Evolutionary conservation across 2,888 invertebrate genomes (phyloP), one percentile per base, ranked within the genome.

Genomic region (Athetis lepigone): DNA sequence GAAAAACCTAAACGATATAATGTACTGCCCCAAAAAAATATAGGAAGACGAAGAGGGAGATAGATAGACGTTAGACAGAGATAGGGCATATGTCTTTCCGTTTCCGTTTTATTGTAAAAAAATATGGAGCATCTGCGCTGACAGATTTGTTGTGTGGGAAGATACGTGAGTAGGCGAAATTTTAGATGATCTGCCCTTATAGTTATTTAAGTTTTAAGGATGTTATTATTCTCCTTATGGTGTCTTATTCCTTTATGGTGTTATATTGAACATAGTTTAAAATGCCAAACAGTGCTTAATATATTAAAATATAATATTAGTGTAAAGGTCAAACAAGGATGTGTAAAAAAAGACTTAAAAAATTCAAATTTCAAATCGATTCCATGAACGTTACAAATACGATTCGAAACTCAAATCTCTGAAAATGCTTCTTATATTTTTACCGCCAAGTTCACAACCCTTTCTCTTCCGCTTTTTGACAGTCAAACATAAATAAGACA

Each of bases 71-170:
- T 65, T 77, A 84, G 85, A 91, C 70, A 25, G 87, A 83, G 89
- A 89, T 62, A 71, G 81, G 50, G 74, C 79, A 72, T 85, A 82
- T 89, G 88, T 90, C 91, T 92, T 93, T 93, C 94, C 93, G 93
- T 90, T 94, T 94, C 94, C 94, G 93, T 91, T 91, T 91, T 87
- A 83, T 92, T 90, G 86, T 89, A 88, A 92, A 91, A n/a, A 90
- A 93, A 86, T 84, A 73, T 82, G 69, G 87, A 91, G 87, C 94
- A 94, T 94, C 93, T 94, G 94, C 88, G 63, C 68, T 86, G 86
- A 86, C 86, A 85, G 89, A 89, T 88, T 87, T 85, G 80, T 82
- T 81, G 82, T 82, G 84, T 90, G 91, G 88, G 90, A 92, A 91
- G 84, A 80, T 85, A 56, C 37, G 66, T 76, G 78, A 77, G 75